These are phyloP conservation scores for Cetonia aurata DNA, from an alignment of 2,888 invertebrate species.

Conservation along the genomic window DNA sequence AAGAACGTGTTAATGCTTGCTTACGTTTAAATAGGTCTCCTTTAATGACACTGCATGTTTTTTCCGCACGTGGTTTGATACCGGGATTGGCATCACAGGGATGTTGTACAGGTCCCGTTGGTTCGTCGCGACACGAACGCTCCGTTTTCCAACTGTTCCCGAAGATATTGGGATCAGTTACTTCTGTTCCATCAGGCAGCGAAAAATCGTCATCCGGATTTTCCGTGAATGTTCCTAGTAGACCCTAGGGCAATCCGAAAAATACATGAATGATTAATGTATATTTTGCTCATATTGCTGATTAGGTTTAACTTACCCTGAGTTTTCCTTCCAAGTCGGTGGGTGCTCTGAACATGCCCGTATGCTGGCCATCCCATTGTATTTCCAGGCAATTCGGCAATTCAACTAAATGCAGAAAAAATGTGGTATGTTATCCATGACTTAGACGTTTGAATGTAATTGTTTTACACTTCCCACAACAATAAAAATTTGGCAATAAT, in stretches of 20 bases:
- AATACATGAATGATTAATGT: too few relatives aligned
- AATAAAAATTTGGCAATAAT: not conserved
- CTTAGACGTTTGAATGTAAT: too few relatives aligned
- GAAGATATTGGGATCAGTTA: constrained; percentile 7
- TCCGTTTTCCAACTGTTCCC: constrained; percentile 32
- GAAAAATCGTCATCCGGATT: constrained; percentile 22
- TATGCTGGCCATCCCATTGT: constrained; percentile 17
- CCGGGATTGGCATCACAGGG: constrained; percentile 16
- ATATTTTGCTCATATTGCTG: not conserved
- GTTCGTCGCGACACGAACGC: constrained; percentile 12
- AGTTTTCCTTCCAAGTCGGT: constrained; percentile 12
- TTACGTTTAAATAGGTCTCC: constrained; percentile 2
- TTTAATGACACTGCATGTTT: constrained; percentile 17
- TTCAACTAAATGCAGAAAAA: constrained; percentile 3
- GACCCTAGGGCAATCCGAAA: constrained; percentile 8
- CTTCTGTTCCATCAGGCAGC: constrained; percentile 15
- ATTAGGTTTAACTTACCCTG: not conserved
- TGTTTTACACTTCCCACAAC: too few relatives aligned
- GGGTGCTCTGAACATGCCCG: constrained; percentile 3
- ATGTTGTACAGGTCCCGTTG: constrained; percentile 1
- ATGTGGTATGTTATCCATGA: too few relatives aligned
- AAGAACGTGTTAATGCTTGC: not conserved
- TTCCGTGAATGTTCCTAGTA: constrained; percentile 25
- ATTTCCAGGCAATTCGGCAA: not conserved
- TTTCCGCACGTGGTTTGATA: constrained; percentile 16